These are phyloP conservation scores for Gallinago nigripennis DNA, from an alignment of 2,797 vertebrate genomes.

Conservation along the genomic window DNA sequence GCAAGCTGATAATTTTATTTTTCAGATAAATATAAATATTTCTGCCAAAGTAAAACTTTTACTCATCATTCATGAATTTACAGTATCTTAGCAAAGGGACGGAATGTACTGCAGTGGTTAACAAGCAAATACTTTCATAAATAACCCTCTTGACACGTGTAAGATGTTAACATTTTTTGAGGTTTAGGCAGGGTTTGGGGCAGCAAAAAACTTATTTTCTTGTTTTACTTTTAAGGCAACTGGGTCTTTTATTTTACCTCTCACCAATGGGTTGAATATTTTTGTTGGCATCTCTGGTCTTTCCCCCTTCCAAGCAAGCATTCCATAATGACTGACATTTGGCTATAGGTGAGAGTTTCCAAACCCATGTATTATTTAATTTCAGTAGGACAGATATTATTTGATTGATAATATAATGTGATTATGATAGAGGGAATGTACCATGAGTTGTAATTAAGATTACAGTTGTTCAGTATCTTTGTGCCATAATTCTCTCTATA, in stretches of 20 bases:
- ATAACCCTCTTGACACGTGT: slow-evolving; percentile 70
- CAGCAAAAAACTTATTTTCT: slow-evolving; percentile 35
- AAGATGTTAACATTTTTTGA: slow-evolving; percentile 67
- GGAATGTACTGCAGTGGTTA: slow-evolving; percentile 73
- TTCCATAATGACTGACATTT: neutral
- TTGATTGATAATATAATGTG: neutral
- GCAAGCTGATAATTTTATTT: slow-evolving; percentile 36
- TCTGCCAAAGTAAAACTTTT: slow-evolving; percentile 68
- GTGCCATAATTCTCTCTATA: neutral
- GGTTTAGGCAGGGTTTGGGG: slow-evolving; percentile 39
- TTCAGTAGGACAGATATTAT: neutral
- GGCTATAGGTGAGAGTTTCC: neutral
- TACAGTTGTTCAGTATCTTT: neutral
- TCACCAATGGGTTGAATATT: neutral
- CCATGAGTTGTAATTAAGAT: neutral
- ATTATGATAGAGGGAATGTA: neutral
- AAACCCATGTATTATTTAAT: neutral
- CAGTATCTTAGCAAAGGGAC: slow-evolving; percentile 70
- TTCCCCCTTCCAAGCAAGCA: neutral
- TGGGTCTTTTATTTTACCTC: neutral
- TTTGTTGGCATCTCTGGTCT: slow-evolving; percentile 36
- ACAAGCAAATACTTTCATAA: slow-evolving; percentile 74
- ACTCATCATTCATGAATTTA: slow-evolving; percentile 71
- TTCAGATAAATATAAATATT: slow-evolving; percentile 53
- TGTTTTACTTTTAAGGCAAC: slow-evolving; percentile 42